A percentile compares a stretch with the other conserved stretches of the same genome.
Evolutionary conservation across 2,113 vertebrate species (phyloP).

Genomic region (Plecotus auritus): DNA sequence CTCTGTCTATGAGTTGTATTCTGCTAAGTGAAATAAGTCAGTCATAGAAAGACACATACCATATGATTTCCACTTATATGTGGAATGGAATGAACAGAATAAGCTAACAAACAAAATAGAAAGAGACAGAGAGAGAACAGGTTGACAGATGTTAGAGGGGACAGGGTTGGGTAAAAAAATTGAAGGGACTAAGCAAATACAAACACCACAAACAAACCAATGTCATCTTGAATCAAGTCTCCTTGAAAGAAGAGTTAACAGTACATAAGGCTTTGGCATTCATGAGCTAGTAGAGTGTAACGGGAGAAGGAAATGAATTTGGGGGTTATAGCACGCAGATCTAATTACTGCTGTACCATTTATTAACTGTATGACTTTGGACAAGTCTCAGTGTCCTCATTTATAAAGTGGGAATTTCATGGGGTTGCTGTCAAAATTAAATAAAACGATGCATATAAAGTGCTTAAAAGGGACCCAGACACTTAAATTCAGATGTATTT

Average conservation of each 20-base stretch:
- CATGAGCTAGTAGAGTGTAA: background rate
- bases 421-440: background rate
- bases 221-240: constrained; percentile 20
- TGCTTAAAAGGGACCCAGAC: background rate
- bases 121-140: background rate
- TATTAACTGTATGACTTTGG: background rate
- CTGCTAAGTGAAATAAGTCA: background rate
- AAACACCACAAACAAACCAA: background rate
- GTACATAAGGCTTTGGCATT: background rate
- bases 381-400: background rate
- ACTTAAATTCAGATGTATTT: background rate
- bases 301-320: constrained; percentile 20
- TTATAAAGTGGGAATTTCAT: background rate
- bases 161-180: background rate
- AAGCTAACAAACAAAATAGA: background rate
- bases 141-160: background rate
- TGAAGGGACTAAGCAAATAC: background rate
- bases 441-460: background rate
- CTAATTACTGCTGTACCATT: background rate
- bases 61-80: background rate
- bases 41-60: background rate
- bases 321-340: background rate
- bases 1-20: background rate
- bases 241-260: background rate
- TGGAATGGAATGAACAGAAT: background rate